Evolutionary conservation across 2,888 invertebrate species (phyloP).

Genomic region (Orchestes rusci): DNA sequence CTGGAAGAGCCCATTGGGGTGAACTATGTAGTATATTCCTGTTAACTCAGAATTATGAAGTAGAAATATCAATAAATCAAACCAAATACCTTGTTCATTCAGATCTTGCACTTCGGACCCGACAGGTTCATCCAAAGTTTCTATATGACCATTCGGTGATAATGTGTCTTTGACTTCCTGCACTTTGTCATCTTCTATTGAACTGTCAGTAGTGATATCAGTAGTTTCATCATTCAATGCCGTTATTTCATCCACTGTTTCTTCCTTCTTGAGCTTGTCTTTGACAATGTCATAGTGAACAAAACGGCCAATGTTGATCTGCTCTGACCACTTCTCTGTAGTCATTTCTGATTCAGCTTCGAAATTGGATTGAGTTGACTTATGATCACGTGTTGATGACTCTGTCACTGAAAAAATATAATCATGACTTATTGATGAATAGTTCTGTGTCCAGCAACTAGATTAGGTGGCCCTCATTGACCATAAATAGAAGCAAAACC

Average conservation of each 20-base stretch:
- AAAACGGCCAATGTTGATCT: background rate
- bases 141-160: background rate
- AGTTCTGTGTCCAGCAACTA: too few relatives aligned
- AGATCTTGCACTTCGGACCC: constrained; percentile 4
- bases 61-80: background rate
- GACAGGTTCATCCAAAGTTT: background rate
- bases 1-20: constrained; percentile 56
- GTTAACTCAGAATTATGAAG: constrained; percentile 33
- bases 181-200: too few relatives aligned
- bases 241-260: background rate
- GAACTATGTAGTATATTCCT: constrained; percentile 52
- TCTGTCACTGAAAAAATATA: too few relatives aligned
- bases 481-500: too few relatives aligned
- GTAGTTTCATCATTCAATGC: background rate
- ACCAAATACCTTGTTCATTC: constrained; percentile 9
- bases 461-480: too few relatives aligned
- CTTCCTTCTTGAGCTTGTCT: background rate
- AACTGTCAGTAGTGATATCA: too few relatives aligned
- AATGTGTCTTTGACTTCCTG: too few relatives aligned
- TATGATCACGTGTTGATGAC: too few relatives aligned
- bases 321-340: background rate
- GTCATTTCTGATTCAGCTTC: background rate
- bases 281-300: background rate
- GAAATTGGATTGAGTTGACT: too few relatives aligned
- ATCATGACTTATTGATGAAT: too few relatives aligned